Conservation (phyloP, 30 jellyfish, hydroid and myxozoan species). For the Pelagia noctiluca region DNA sequence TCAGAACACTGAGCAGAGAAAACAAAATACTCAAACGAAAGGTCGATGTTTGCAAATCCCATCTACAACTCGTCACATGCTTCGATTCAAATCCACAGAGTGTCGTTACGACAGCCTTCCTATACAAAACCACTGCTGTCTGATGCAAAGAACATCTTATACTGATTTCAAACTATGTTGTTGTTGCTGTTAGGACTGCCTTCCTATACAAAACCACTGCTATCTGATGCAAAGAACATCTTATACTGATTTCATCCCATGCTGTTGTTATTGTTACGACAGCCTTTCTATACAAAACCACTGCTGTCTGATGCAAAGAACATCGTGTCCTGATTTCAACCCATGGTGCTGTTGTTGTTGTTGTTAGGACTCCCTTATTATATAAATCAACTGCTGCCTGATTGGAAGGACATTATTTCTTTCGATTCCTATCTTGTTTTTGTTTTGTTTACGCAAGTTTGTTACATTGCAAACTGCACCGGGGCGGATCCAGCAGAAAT, state of each 20-base stretch:
- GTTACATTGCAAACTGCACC: too few species aligned
- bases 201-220: slow-evolving; percentile 71
- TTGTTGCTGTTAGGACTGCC: slow-evolving; percentile 60
- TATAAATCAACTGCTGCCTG: slow-evolving; percentile 70
- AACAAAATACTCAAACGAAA: slow-evolving; percentile 85
- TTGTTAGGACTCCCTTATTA: slow-evolving; percentile 53
- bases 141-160: not conserved
- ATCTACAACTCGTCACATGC: slow-evolving; percentile 83
- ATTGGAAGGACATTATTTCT: not conserved
- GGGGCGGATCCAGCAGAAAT: too few species aligned
- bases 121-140: slow-evolving; percentile 70
- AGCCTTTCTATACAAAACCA: slow-evolving; percentile 65
- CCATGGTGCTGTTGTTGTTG: too few species aligned
- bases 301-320: slow-evolving; percentile 39
- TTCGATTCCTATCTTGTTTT: too few species aligned
- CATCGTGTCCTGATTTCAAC: not conserved
- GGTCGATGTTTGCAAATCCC: slow-evolving; percentile 91
- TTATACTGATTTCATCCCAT: not conserved
- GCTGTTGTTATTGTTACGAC: slow-evolving; percentile 64
- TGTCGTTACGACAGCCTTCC: slow-evolving; percentile 64
- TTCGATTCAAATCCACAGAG: slow-evolving; percentile 81
- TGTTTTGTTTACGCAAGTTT: too few species aligned
- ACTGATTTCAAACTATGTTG: not conserved
- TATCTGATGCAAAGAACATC: not conserved
- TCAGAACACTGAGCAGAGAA: slow-evolving; percentile 76